Evolutionary conservation across 2,888 invertebrate species (phyloP).

Genomic region (Ditylenchus weischeri): DNA sequence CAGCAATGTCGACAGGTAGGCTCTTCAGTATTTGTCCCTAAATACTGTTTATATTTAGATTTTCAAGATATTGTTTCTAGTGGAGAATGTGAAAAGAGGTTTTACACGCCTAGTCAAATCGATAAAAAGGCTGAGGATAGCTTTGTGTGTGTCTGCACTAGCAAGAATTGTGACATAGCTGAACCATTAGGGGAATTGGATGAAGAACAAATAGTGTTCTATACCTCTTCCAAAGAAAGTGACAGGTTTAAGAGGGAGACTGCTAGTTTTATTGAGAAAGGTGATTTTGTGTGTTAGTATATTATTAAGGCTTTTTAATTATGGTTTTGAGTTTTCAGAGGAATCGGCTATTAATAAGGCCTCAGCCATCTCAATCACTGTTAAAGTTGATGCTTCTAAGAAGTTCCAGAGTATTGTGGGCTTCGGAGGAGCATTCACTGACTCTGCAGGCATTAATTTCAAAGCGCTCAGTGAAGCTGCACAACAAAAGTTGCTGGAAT

Average conservation of each 20-base stretch:
- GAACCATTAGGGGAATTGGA: conserved; percentile 10
- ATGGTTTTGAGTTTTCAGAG: too few relatives aligned
- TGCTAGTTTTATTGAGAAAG: neutral
- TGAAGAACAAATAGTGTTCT: conserved; percentile 6
- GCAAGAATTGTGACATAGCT: conserved; percentile 17
- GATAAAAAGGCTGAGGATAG: conserved; percentile 9
- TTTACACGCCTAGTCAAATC: neutral
- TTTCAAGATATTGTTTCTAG: too few relatives aligned
- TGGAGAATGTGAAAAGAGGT: neutral
- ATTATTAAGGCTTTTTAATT: too few relatives aligned
- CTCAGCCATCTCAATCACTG: neutral
- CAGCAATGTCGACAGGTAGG: too few relatives aligned
- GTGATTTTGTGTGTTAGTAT: too few relatives aligned
- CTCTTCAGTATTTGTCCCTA: too few relatives aligned
- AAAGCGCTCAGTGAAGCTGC: conserved; percentile 65
- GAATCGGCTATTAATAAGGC: neutral
- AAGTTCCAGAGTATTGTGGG: conserved; percentile 29
- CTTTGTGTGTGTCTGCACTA: conserved; percentile 17
- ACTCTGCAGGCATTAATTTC: conserved; percentile 71
- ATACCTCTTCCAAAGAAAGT: conserved; percentile 14
- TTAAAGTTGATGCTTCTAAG: conserved; percentile 16
- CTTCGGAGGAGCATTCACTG: conserved; percentile 75
- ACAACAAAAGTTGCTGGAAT: conserved; percentile 58
- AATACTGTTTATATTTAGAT: too few relatives aligned
- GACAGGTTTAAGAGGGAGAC: conserved; percentile 2